Conservation (phyloP, 2,888 invertebrate genomes). For the Polylopha cassiicola region DNA sequence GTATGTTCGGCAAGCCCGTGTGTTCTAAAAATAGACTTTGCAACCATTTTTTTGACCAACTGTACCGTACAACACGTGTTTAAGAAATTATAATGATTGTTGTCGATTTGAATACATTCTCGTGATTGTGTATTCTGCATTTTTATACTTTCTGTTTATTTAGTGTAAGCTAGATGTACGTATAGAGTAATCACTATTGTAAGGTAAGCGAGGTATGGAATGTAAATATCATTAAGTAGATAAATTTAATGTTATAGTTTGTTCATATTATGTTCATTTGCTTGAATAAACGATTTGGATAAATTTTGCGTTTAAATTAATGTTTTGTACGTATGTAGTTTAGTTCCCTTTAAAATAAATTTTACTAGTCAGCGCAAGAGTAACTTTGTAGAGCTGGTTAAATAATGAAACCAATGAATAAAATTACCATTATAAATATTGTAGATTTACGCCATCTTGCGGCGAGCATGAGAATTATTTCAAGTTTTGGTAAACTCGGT, state of each 20-base stretch:
- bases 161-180: constrained; percentile 66
- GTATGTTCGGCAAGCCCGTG: constrained; percentile 3
- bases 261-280: constrained; percentile 77
- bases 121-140: constrained; percentile 53
- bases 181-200: constrained; percentile 56
- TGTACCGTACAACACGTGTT: constrained; percentile 8
- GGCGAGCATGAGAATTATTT: not conserved
- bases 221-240: constrained; percentile 77
- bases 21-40: constrained; percentile 11
- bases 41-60: constrained; percentile 15
- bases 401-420: too few relatives aligned
- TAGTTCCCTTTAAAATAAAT: constrained; percentile 8
- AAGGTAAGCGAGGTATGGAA: constrained; percentile 68
- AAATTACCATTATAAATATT: too few relatives aligned
- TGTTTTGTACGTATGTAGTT: not conserved
- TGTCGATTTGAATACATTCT: constrained; percentile 20
- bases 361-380: constrained; percentile 6
- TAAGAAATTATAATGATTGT: constrained; percentile 14
- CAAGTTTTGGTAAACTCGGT: too few relatives aligned
- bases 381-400: constrained; percentile 1
- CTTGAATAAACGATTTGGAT: constrained; percentile 78
- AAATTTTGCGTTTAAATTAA: constrained; percentile 51
- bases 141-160: constrained; percentile 40
- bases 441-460: constrained; percentile 2
- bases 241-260: constrained; percentile 78